A percentile compares a stretch with the other conserved stretches of the same genome.
These are phyloP conservation scores for Naso thynnoides DNA, from an alignment of 2,797 vertebrate genomes.

Conservation along the genomic window DNA sequence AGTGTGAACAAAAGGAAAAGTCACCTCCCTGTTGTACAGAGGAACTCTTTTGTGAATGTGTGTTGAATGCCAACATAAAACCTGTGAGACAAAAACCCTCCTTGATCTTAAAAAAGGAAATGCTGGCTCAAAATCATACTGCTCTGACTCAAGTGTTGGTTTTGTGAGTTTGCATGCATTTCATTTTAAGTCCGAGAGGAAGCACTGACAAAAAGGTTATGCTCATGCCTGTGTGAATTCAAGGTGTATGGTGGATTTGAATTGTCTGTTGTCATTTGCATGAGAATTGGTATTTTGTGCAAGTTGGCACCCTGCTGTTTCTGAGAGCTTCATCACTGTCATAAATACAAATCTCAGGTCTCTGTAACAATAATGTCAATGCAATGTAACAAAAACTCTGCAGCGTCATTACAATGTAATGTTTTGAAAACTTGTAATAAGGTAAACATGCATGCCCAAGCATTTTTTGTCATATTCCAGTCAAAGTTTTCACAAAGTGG, in stretches of 20 bases:
- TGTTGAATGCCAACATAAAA: conserved; percentile 41
- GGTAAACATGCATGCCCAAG: too few species aligned
- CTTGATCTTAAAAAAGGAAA: conserved; percentile 3
- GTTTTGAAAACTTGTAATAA: too few species aligned
- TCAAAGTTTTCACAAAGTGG: too few species aligned
- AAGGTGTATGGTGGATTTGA: neutral
- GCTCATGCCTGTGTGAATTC: neutral
- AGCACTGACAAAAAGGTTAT: neutral
- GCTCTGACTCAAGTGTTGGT: neutral
- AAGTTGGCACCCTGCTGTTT: too few species aligned
- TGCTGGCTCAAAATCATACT: neutral
- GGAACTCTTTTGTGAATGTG: conserved; percentile 21
- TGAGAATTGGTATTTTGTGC: too few species aligned
- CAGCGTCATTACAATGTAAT: too few species aligned
- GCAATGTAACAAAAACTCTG: too few species aligned
- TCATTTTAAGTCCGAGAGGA: neutral
- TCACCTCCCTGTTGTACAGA: conserved; percentile 40
- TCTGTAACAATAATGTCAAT: too few species aligned
- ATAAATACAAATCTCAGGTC: too few species aligned
- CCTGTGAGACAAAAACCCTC: conserved; percentile 15
- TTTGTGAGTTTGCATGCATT: neutral
- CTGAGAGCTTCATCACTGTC: too few species aligned
- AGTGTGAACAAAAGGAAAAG: conserved; percentile 42
- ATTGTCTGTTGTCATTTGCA: too few species aligned
- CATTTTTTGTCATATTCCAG: too few species aligned